Evolutionary conservation across 2,113 vertebrate species (phyloP).

Genomic region (Cisticola juncidis): DNA sequence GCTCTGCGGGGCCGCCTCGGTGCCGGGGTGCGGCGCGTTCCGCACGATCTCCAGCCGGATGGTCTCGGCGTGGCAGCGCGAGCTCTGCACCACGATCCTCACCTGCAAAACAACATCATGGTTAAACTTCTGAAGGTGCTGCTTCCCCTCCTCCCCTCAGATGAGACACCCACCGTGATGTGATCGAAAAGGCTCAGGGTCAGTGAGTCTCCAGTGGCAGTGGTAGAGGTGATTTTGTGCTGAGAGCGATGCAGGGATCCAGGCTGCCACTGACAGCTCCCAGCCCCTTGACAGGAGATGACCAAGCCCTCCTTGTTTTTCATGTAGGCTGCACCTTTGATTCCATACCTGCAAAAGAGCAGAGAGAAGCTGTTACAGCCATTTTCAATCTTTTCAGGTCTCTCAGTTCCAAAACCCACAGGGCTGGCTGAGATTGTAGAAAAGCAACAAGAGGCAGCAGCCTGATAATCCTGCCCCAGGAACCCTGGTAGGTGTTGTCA

Average conservation of each 20-base stretch:
- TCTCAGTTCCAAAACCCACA: background rate
- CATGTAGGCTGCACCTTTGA: conserved; percentile 89
- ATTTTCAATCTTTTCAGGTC: background rate
- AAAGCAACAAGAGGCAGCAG: background rate
- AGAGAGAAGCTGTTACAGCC: background rate
- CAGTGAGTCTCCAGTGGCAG: conserved; percentile 66
- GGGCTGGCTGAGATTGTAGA: background rate
- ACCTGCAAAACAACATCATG: conserved; percentile 71
- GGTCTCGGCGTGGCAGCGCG: conserved; percentile 79
- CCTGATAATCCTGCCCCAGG: background rate
- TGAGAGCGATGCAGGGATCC: conserved; percentile 79
- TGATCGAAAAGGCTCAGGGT: conserved; percentile 88
- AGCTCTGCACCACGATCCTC: conserved; percentile 78
- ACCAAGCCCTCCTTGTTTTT: conserved; percentile 88
- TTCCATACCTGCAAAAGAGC: conserved; percentile 79
- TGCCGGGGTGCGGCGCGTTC: conserved; percentile 61
- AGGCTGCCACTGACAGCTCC: conserved; percentile 82
- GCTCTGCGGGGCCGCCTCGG: background rate
- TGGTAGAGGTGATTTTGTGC: conserved; percentile 81
- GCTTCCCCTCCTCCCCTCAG: background rate
- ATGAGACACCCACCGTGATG: conserved; percentile 81
- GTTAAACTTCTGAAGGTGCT: background rate
- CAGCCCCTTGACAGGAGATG: conserved; percentile 62
- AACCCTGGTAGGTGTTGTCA: rapidly evolving
- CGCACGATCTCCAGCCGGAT: conserved; percentile 83